phyloP scores from a whole-genome alignment of 2,113 vertebrate species.

The Himantopus leucocephalus region DNA sequence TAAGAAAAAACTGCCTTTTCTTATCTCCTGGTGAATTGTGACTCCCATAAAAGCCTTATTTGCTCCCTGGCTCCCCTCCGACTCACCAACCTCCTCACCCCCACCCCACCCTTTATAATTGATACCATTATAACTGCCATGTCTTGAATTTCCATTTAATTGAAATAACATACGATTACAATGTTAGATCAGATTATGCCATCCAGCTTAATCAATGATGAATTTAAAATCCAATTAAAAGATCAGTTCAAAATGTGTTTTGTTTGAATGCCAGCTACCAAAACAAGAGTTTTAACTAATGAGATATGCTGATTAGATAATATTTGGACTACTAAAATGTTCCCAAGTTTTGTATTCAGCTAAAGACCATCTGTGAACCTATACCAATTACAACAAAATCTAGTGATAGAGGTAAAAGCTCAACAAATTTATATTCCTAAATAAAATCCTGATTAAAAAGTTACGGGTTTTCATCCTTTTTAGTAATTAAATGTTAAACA shows the following conservation, averaged over 20 bases:
- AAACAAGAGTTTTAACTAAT: slow-evolving; percentile 14
- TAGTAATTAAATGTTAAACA: not conserved
- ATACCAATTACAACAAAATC: not conserved
- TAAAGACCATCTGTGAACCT: not conserved
- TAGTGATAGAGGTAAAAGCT: not conserved
- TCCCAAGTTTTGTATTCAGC: not conserved
- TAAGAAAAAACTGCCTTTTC: not conserved
- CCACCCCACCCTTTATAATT: not conserved
- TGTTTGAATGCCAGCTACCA: not conserved
- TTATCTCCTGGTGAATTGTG: not conserved
- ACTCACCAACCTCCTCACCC: accelerated
- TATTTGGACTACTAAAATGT: not conserved
- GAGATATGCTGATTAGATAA: not conserved
- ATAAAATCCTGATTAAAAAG: not conserved
- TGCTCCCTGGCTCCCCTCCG: not conserved
- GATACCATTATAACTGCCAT: not conserved
- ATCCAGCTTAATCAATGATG: not conserved
- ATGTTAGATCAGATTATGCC: not conserved
- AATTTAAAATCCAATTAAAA: slow-evolving; percentile 2
- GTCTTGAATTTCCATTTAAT: not conserved
- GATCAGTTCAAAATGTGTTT: not conserved
- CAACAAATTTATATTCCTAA: not conserved
- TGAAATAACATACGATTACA: not conserved
- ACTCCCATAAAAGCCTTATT: not conserved
- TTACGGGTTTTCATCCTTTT: not conserved